phyloP scores from a whole-genome alignment of 92 coral and sea anemone genomes.

The Parazoanthus atlanticus region DNA sequence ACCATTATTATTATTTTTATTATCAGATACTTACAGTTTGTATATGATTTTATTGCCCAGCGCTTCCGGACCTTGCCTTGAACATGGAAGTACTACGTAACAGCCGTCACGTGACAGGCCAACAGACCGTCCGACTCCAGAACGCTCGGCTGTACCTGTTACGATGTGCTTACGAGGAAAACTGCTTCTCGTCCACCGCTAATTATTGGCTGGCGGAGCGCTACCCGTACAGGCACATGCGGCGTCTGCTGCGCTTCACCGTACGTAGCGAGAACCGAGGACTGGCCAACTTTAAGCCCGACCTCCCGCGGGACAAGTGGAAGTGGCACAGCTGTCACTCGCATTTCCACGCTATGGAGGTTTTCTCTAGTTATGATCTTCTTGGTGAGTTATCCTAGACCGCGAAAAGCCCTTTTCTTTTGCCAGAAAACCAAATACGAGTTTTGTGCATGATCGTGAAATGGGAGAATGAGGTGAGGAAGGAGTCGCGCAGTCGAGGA shows the following conservation, averaged over 20 bases:
- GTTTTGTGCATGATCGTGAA: no score
- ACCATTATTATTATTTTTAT: no score
- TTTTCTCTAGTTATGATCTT: conserved; percentile 50
- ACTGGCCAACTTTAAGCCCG: conserved; percentile 54
- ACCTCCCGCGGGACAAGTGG: conserved; percentile 54
- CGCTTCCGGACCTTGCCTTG: conserved; percentile 56
- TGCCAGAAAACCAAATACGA: no score
- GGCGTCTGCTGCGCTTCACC: conserved; percentile 59
- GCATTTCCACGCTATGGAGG: conserved; percentile 62
- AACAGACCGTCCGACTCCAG: conserved; percentile 23
- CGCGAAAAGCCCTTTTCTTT: neutral
- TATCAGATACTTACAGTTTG: neutral
- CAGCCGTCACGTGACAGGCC: neutral
- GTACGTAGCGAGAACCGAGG: conserved; percentile 46
- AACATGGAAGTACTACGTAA: conserved; percentile 30
- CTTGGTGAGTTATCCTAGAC: conserved; percentile 45
- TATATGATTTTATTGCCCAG: conserved; percentile 6
- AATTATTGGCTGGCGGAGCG: neutral
- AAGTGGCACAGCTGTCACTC: conserved; percentile 62
- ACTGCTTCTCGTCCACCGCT: conserved; percentile 55
- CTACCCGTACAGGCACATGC: neutral
- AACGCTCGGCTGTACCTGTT: conserved; percentile 36
- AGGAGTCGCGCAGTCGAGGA: no score
- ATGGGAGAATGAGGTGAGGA: no score
- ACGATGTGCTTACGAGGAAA: conserved; percentile 56